These are phyloP conservation scores for Oreochromis niloticus DNA, from an alignment of 2,113 vertebrate species.

Conservation along the genomic window DNA sequence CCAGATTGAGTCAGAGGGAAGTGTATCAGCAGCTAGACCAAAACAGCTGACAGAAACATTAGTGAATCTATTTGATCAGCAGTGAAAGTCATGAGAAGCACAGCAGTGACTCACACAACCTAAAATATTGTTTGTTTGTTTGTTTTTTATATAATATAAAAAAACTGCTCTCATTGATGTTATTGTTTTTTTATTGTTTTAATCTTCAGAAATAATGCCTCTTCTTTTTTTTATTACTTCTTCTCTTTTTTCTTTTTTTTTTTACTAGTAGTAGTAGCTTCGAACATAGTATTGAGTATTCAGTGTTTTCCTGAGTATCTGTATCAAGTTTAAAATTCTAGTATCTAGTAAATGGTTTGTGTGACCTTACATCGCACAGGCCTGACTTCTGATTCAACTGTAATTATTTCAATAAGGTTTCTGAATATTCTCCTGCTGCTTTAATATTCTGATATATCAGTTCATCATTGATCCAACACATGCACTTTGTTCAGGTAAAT, in stretches of 20 bases:
- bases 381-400: not conserved
- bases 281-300: not conserved
- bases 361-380: not conserved
- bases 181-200: not conserved
- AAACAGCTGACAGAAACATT: not conserved
- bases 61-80: not conserved
- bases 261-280: not conserved
- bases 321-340: not conserved
- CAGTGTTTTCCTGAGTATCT: not conserved
- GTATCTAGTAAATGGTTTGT: slow-evolving; percentile 52
- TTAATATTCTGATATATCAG: not conserved
- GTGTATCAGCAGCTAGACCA: not conserved
- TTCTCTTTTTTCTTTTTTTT: not conserved
- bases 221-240: not conserved
- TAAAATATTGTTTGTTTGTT: not conserved
- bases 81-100: not conserved
- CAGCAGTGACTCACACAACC: not conserved
- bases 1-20: not conserved
- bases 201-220: not conserved
- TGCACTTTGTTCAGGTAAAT: slow-evolving; percentile 74
- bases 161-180: not conserved
- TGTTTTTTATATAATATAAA: not conserved
- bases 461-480: not conserved
- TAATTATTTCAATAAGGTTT: not conserved
- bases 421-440: not conserved